Conservation (phyloP, 2,797 vertebrate genomes). For the Cynopterus sphinx region DNA sequence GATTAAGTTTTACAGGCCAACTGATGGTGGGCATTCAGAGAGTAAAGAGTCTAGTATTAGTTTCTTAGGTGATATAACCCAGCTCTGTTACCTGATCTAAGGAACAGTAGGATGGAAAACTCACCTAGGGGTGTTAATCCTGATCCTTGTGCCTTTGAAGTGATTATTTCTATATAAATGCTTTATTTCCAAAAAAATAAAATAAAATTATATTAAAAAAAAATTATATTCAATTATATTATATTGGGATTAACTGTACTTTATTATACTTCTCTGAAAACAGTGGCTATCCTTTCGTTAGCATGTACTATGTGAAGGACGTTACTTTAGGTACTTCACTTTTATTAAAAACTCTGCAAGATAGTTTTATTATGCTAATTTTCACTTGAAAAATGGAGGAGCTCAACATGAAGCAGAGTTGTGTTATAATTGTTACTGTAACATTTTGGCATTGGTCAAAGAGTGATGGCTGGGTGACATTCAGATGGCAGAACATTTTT, state of each 20-base stretch:
- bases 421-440: not conserved
- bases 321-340: not conserved
- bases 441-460: not conserved
- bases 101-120: not conserved
- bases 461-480: not conserved
- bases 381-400: not conserved
- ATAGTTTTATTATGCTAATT: not conserved
- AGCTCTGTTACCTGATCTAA: not conserved
- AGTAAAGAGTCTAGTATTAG: not conserved
- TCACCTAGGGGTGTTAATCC: not conserved
- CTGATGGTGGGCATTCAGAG: not conserved
- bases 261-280: slow-evolving; percentile 15
- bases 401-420: not conserved
- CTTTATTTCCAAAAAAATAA: not conserved
- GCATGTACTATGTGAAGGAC: not conserved
- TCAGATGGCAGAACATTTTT: not conserved
- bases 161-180: not conserved
- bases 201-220: not conserved
- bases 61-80: not conserved
- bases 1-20: not conserved
- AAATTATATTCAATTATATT: not conserved
- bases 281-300: not conserved
- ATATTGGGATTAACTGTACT: not conserved
- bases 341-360: not conserved
- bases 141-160: not conserved